phyloP scores from a whole-genome alignment of 2,113 vertebrate species.

The Australoheros scitulus region DNA sequence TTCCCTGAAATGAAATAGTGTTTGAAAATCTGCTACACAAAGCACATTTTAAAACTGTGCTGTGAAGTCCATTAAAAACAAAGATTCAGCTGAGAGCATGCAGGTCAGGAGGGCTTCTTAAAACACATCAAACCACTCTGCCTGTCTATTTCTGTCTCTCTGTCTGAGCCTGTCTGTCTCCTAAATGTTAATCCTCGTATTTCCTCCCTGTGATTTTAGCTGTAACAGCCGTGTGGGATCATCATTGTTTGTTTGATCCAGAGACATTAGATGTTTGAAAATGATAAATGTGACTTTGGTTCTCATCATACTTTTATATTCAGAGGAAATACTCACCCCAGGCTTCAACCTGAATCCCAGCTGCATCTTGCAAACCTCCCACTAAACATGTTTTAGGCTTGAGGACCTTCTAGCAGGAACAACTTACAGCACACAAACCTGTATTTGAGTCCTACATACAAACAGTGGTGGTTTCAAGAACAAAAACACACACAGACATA shows the following conservation, averaged over 20 bases:
- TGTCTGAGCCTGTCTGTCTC: conserved; percentile 25
- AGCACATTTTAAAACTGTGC: conserved; percentile 77
- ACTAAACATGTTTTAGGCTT: conserved; percentile 32
- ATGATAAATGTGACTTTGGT: conserved; percentile 70
- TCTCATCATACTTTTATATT: conserved; percentile 57
- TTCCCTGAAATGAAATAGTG: conserved; percentile 75
- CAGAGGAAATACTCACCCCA: conserved; percentile 40
- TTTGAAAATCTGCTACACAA: conserved; percentile 81
- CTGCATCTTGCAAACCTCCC: not conserved
- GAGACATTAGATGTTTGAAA: conserved; percentile 69
- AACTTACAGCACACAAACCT: conserved; percentile 55
- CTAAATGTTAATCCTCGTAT: conserved; percentile 73
- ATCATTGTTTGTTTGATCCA: conserved; percentile 55
- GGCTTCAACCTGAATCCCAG: not conserved
- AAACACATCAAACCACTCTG: conserved; percentile 74
- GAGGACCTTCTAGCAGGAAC: conserved; percentile 61
- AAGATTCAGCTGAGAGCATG: conserved; percentile 57
- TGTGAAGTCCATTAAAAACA: conserved; percentile 75
- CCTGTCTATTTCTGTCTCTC: not conserved
- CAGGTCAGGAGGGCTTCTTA: conserved; percentile 80
- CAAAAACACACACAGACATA: not conserved
- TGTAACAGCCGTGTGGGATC: conserved; percentile 24
- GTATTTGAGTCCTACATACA: conserved; percentile 46
- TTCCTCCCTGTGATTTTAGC: conserved; percentile 10
- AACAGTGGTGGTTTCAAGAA: conserved; percentile 59